Evolutionary conservation across 2,113 vertebrate species (phyloP), one percentile per base, ranked within the genome.

Genomic region (Felis catus): DNA sequence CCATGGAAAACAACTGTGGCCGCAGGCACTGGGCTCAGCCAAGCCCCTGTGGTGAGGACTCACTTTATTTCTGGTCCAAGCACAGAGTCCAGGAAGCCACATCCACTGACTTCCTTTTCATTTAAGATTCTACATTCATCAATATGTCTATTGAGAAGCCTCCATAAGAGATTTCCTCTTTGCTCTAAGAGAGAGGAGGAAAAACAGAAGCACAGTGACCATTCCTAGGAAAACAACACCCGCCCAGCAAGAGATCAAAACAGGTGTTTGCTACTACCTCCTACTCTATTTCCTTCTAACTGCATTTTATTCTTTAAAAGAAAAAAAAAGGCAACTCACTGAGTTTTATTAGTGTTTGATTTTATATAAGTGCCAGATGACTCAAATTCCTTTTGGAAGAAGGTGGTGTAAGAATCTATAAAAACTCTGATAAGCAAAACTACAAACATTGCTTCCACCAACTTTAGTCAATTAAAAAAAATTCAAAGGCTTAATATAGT

Each of bases 61-160:
- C 0, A 13, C 94, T 97, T 97, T 98, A 96, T 91, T 98, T 97
- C 88, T 90, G 55, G 41, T 85, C 88, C 96, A 97, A 97, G 90
- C 88, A 45, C 63, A 70, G 89, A 88, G 18, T 95, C 95, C 96
- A 91, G 86, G 39, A 98, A 98, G 96, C 76, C 66, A 83, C 0
- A 1, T 65, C 39, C 31, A 39, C 89, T 31, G 65, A 80, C 91
- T 92, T 73, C 92, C 96, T 97, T 92, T 97, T 96, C 41, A 93
- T 91, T 96, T 97, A 93, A 83, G 84, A 89, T 19, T 89, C 81
- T 94, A 96, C 92, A 76, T 88, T 91, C 91, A 97, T 93, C n/a
- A 85, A 0, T 86, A 88, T 36, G 61, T 65, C 55, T 53, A 29
- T 11, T 79, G 61, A 81, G 86, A 85, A 89, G 39, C 15, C 92